Evolutionary conservation across 2,888 invertebrate genomes (phyloP), one percentile per base, ranked within the genome.

Genomic region (Mythimna loreyi): DNA sequence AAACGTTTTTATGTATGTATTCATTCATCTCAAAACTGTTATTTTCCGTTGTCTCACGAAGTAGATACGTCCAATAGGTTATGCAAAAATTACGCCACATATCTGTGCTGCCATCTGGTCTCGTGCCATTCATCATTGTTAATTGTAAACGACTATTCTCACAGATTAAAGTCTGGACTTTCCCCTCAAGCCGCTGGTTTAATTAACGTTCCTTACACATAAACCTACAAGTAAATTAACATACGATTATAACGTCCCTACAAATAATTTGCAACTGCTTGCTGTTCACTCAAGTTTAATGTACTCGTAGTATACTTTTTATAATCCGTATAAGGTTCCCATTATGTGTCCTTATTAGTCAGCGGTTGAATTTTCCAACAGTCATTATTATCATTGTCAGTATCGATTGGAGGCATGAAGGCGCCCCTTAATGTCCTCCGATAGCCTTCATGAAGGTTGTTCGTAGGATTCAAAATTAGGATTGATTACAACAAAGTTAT

Each of bases 71-170:
- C 72, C 77, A 81, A 77, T 84, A 60, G 74, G 86, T 92, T 92
- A 92, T 92, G 93, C 91, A 92, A 91, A 93, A 90, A 90, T 93
- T 91, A 88, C 90, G 86, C 83, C 88, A 90, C 66, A 45, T 33
- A 67, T 67, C 81, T 52, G 63, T 76, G 74, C 70, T 80, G 63
- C 73, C 70, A 80, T 78, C 77, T 76, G 74, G 76, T 81, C 81
- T 83, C 80, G 78, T 84, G 76, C 77, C 78, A 85, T 85, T 83
- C 86, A 79, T 81, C 83, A 81, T 86, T 90, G 89, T 91, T 89
- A 85, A 82, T 69, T 86, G 84, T 84, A 77, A 81, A 75, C 78
- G 64, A 68, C 72, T 76, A 74, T 89, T 91, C 91, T 79, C 92
- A 90, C 87, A 85, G 83, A 82, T 83, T 81, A 80, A 75, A 74